Conservation (phyloP, 2,888 invertebrate genomes). For the Dione juno region DNA sequence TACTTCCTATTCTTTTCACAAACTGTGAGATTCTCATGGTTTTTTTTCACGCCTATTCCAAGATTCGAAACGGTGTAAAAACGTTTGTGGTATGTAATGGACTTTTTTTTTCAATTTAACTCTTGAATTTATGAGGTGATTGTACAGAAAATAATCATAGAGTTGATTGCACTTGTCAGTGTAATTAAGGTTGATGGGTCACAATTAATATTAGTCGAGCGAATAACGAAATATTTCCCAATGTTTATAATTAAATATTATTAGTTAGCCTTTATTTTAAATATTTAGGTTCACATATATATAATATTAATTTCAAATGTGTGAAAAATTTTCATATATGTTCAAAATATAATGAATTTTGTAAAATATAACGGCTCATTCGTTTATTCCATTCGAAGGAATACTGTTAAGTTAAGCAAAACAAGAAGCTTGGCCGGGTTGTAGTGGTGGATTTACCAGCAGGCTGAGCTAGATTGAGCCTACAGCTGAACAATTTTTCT, state of each 20-base stretch:
- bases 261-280: too few species aligned
- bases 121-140: constrained; percentile 48
- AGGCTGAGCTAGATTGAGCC: too few species aligned
- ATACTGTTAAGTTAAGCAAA: too few species aligned
- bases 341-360: too few species aligned
- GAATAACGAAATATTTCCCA: constrained; percentile 21
- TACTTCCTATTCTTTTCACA: constrained; percentile 22
- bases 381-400: too few species aligned
- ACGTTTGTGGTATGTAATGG: constrained; percentile 54
- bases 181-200: constrained; percentile 29
- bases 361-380: too few species aligned
- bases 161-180: constrained; percentile 40
- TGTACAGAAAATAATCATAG: constrained; percentile 57
- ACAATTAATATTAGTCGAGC: constrained; percentile 27
- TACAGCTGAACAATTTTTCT: too few species aligned
- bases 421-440: too few species aligned
- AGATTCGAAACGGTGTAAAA: constrained; percentile 59
- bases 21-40: constrained; percentile 40
- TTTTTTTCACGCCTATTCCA: constrained; percentile 57
- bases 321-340: too few species aligned
- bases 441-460: too few species aligned
- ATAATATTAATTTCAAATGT: too few species aligned
- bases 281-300: too few species aligned
- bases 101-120: constrained; percentile 29
- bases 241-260: neutral